phyloP scores from a whole-genome alignment of 2,113 vertebrate species.

The Myiopsitta monachus region DNA sequence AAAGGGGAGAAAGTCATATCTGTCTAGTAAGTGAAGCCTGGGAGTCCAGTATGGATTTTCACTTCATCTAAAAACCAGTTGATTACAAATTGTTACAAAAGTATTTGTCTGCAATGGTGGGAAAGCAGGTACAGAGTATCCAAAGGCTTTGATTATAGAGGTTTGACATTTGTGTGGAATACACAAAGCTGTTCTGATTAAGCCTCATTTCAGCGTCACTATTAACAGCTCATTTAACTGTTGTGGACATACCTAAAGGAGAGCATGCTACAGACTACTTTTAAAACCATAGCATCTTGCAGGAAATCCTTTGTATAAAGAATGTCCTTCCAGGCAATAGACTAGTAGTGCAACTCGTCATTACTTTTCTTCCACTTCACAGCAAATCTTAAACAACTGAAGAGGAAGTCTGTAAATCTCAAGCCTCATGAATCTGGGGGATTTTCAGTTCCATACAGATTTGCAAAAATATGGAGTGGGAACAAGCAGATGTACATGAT shows the following conservation, averaged over 20 bases:
- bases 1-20: not conserved
- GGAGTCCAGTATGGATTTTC: not conserved
- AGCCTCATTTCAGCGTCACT: not conserved
- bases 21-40: not conserved
- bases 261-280: not conserved
- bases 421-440: not conserved
- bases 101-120: not conserved
- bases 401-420: not conserved
- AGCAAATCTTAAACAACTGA: not conserved
- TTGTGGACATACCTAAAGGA: not conserved
- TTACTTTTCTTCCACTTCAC: not conserved
- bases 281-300: not conserved
- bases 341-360: not conserved
- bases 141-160: not conserved
- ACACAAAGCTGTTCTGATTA: not conserved
- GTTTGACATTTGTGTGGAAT: not conserved
- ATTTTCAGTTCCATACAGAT: not conserved
- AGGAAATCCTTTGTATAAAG: not conserved
- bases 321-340: not conserved
- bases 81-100: not conserved
- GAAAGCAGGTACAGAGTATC: not conserved
- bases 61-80: not conserved
- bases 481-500: fast-evolving
- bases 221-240: not conserved
- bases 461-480: not conserved